Base-by-base conservation (phyloP, 2,113 vertebrate species). In the Pomatorhinus ruficollis region DNA sequence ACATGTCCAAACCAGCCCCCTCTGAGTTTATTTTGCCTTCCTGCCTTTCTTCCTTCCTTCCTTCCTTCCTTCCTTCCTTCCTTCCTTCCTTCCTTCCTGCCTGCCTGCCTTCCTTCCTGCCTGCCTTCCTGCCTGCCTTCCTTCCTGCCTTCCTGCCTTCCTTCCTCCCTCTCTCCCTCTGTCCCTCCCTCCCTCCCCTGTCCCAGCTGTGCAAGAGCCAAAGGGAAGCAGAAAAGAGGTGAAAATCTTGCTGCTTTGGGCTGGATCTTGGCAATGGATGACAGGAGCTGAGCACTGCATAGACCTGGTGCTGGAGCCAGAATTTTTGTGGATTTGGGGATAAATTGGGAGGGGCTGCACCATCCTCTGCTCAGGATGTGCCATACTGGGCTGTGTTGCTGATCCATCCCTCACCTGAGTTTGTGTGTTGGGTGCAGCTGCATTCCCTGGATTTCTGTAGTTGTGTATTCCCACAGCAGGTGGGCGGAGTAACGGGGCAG, bases 391-490 rank as follows among this genome's bases (percentile, higher is more conserved):
- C 77, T 4, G 1, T 1, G 27, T 3, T 0, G 13, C 53, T 70
- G 95, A 88, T 57, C 95, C 85, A 54, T 35, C 65, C 89, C 83
- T 92, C 88, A 52, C 86, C 64, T 14, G 65, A 31, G 72, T 60
- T 76, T 2, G 30, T 68, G 76, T 31, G 52, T 15, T 57, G 79
- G 75, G 87, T 88, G 92, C 80, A 91, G 93, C 84, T 47, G 16
- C 81, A 33, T 61, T 85, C 94, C 94, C 79, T 83, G 88, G 39
- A 65, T 94, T 97, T 59, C 93, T 95, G 87, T 84, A 53, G 86
- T 64, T 93, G 83, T 19, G 61, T 53, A 9, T 95, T 97, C 95
- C 89, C 75, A 68, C 52, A 83, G 93, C 86, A 85, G 91, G 78
- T 5, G 6, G 74, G 66, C 2, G 7, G 24, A 44, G n/a, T 59